Conservation (phyloP, 2,797 vertebrate species). For the Podarcis siculus region DNA sequence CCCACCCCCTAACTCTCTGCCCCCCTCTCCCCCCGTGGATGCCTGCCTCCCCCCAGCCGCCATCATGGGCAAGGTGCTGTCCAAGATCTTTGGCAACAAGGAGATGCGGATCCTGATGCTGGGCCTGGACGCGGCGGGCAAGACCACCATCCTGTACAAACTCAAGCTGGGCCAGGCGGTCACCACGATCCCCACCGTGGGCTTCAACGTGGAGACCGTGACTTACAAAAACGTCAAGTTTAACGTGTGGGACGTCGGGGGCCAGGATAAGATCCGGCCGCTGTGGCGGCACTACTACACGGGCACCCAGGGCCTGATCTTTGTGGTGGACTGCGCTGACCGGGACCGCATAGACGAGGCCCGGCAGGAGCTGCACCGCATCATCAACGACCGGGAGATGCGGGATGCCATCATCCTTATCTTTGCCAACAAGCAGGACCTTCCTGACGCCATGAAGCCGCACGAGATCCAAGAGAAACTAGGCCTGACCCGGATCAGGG, state of each 20-base stretch:
- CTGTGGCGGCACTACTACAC: conserved; percentile 99
- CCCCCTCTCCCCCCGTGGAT: conserved; percentile 53
- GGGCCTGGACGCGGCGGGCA: conserved; percentile 96
- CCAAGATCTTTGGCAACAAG: conserved; percentile 99
- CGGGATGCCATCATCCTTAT: conserved; percentile 99
- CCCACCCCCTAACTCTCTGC: no score
- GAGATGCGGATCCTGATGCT: conserved; percentile 99
- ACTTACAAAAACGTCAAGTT: conserved; percentile 99
- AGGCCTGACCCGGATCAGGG: conserved; percentile 98
- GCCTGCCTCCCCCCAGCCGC: conserved; percentile 52
- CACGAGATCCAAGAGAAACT: conserved; percentile 99
- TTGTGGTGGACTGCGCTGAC: conserved; percentile 99
- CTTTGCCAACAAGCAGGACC: conserved; percentile 99
- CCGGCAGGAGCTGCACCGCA: conserved; percentile 98
- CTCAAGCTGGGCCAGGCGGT: conserved; percentile 99
- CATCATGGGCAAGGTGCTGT: conserved; percentile 97
- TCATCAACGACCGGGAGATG: conserved; percentile 99
- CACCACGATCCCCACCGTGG: conserved; percentile 98
- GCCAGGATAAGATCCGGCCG: conserved; percentile 98
- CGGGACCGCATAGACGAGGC: conserved; percentile 98
- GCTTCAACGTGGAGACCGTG: conserved; percentile 99
- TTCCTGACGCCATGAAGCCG: conserved; percentile 99
- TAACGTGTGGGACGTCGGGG: conserved; percentile 99
- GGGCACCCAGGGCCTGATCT: conserved; percentile 98
- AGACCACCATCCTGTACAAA: conserved; percentile 99